phyloP scores from a whole-genome alignment of 2,888 invertebrate genomes.

The Microplitis manilae region DNA sequence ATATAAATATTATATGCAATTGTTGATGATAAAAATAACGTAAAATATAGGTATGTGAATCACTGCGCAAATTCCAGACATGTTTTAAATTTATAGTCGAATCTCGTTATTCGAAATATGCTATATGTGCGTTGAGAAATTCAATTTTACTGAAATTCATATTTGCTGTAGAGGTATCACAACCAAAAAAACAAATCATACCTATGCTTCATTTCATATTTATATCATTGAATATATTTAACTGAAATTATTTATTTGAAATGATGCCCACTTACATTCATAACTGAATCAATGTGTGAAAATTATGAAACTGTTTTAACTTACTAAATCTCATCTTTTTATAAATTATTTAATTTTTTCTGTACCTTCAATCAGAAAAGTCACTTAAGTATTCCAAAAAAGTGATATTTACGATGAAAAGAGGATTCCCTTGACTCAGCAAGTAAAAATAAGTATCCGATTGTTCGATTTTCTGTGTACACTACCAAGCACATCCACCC shows the following conservation, averaged over 20 bases:
- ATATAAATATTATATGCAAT: not conserved
- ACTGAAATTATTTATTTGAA: not conserved
- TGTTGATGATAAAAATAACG: conserved; percentile 15
- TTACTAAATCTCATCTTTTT: not conserved
- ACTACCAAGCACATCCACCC: not conserved
- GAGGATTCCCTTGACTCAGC: conserved; percentile 14
- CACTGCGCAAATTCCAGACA: conserved; percentile 28
- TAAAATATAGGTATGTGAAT: conserved; percentile 8
- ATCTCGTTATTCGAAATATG: conserved; percentile 32
- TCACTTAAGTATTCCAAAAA: not conserved
- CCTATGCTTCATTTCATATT: not conserved
- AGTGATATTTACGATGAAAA: conserved; percentile 16
- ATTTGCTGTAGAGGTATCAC: not conserved
- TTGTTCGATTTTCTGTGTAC: conserved; percentile 12
- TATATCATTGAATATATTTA: conserved; percentile 4
- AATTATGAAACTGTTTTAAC: not conserved
- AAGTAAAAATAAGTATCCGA: conserved; percentile 19
- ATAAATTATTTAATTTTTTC: too few species aligned
- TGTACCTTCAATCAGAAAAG: not conserved
- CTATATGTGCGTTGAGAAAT: conserved; percentile 7
- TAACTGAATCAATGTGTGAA: not conserved
- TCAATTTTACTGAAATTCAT: conserved; percentile 31
- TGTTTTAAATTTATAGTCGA: conserved; percentile 28
- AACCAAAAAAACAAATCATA: not conserved
- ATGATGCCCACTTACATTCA: not conserved